Evolutionary conservation across 2,113 vertebrate genomes (phyloP).

Genomic region (Lucifuga dentata): DNA sequence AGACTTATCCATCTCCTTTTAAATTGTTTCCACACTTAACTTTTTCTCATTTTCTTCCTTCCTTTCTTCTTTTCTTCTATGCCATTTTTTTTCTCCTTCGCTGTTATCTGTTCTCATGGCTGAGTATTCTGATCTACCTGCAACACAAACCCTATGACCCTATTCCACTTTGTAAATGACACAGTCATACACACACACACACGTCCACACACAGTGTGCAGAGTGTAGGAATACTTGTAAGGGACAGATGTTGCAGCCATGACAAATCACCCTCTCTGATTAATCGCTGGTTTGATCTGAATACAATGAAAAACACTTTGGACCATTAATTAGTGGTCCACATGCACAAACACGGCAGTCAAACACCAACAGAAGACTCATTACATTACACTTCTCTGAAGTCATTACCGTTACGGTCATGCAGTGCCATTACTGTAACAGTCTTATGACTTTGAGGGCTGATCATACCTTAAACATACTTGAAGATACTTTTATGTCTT

Average conservation of each 20-base stretch:
- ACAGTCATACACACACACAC: constrained; percentile 17
- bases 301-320: constrained; percentile 95
- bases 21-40: background rate
- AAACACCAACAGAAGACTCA: constrained; percentile 90
- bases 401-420: constrained; percentile 86
- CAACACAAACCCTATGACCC: constrained; percentile 29
- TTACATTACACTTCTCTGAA: constrained; percentile 83
- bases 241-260: constrained; percentile 98
- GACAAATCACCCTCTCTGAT: constrained; percentile 97
- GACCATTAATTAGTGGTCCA: constrained; percentile 97
- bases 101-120: constrained; percentile 5
- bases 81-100: background rate
- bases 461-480: background rate
- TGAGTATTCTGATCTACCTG: background rate
- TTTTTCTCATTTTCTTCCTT: background rate
- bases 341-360: constrained; percentile 88
- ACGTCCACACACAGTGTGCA: constrained; percentile 73
- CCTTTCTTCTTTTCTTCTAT: constrained; percentile 7
- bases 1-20: too few relatives aligned
- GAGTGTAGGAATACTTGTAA: constrained; percentile 93
- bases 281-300: constrained; percentile 98
- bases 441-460: constrained; percentile 90
- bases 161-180: constrained; percentile 37
- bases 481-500: background rate
- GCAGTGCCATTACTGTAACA: constrained; percentile 88